Conservation (phyloP, 2,888 invertebrate genomes). For the Agrochola lota region DNA sequence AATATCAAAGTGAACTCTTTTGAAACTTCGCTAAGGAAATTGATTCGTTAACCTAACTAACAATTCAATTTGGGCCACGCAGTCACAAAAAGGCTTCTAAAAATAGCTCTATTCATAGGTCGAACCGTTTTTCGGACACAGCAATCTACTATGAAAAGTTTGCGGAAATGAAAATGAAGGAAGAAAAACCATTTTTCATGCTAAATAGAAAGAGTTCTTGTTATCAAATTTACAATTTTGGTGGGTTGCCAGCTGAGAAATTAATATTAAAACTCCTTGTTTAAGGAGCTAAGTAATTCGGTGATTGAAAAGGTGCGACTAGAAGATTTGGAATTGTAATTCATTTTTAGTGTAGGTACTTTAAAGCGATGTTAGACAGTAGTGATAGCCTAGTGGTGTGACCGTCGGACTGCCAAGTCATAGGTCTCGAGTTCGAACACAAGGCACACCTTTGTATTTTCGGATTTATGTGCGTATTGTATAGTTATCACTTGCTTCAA, state of each 20-base stretch:
- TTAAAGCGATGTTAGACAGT: too few relatives aligned
- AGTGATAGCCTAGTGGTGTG: too few relatives aligned
- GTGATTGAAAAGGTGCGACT: too few relatives aligned
- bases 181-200: slow-evolving; percentile 12
- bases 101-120: slow-evolving; percentile 22
- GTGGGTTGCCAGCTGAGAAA: neutral
- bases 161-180: slow-evolving; percentile 7
- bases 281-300: too few relatives aligned
- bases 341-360: too few relatives aligned
- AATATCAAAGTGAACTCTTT: slow-evolving; percentile 4
- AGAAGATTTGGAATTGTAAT: too few relatives aligned
- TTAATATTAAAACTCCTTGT: too few relatives aligned
- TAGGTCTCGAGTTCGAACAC: too few relatives aligned
- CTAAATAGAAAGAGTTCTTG: neutral
- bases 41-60: slow-evolving; percentile 34
- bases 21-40: slow-evolving; percentile 33
- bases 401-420: too few relatives aligned
- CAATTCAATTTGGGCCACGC: slow-evolving; percentile 30
- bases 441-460: too few relatives aligned
- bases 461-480: too few relatives aligned
- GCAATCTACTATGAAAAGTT: slow-evolving; percentile 26
- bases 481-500: too few relatives aligned
- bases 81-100: slow-evolving; percentile 21
- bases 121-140: slow-evolving; percentile 14
- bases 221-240: neutral